phyloP scores from a whole-genome alignment of 2,113 vertebrate species.

The Piaya cayana region DNA sequence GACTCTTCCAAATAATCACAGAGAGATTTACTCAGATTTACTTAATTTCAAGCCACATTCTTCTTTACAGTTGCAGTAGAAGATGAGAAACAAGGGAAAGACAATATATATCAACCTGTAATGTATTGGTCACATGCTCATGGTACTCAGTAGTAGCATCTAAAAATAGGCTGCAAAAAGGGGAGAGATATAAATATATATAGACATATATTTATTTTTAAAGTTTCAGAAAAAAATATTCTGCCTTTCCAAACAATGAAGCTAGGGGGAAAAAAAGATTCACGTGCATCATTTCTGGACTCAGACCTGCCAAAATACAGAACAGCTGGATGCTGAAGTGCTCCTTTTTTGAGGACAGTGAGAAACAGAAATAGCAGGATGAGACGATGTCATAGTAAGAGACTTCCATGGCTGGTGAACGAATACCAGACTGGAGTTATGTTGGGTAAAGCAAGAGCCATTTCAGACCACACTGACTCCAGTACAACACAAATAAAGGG shows the following conservation, averaged over 20 bases:
- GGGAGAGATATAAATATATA: not conserved
- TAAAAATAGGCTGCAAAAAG: constrained; percentile 8
- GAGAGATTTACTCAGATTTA: not conserved
- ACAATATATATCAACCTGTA: not conserved
- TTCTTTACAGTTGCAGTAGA: not conserved
- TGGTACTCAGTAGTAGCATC: not conserved
- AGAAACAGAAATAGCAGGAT: not conserved
- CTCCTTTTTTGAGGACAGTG: not conserved
- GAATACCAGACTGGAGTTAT: not conserved
- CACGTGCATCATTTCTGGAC: not conserved
- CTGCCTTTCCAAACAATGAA: not conserved
- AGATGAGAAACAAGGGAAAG: constrained; percentile 1
- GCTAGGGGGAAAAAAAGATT: not conserved
- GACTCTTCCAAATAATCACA: not conserved
- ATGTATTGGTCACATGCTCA: not conserved
- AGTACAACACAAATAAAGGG: not conserved
- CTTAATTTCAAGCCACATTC: constrained; percentile 12
- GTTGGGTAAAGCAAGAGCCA: not conserved
- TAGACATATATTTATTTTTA: not conserved
- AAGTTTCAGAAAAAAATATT: not conserved
- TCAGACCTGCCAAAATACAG: not conserved
- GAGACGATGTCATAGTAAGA: not conserved
- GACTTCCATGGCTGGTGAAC: not conserved
- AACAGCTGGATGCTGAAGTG: not conserved
- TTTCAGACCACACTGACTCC: not conserved